These are phyloP conservation scores for Thamnophis elegans DNA, from an alignment of 2,797 vertebrate species.

Conservation along the genomic window DNA sequence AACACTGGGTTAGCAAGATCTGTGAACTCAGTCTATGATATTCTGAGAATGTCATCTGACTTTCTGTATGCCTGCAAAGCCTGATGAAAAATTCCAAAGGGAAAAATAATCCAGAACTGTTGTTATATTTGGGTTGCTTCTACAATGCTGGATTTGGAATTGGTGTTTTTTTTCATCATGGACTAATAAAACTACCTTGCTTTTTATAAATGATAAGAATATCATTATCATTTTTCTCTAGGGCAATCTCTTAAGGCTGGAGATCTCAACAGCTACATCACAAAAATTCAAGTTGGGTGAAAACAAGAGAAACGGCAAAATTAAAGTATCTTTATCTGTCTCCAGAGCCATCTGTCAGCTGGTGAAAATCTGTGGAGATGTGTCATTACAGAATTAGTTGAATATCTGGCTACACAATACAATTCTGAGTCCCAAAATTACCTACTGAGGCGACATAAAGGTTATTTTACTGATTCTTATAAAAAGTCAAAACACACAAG, in stretches of 20 bases:
- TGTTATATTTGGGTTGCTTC: not conserved
- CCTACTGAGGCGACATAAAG: not conserved
- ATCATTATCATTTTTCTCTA: not conserved
- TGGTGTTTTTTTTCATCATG: not conserved
- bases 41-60: not conserved
- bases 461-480: not conserved
- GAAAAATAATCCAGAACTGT: not conserved
- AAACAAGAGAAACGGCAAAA: not conserved
- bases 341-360: conserved; percentile 28
- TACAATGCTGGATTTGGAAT: not conserved
- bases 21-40: not conserved
- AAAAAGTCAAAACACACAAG: not conserved
- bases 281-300: conserved; percentile 8
- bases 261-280: not conserved
- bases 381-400: not conserved
- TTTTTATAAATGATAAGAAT: not conserved
- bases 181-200: not conserved
- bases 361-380: conserved; percentile 11
- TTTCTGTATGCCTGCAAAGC: not conserved
- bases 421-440: not conserved
- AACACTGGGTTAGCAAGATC: not conserved
- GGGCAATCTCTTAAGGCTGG: not conserved
- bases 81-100: not conserved
- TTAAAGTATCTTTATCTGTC: conserved; percentile 3
- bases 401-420: not conserved